These are phyloP conservation scores for Drosophila seguyi DNA, from an alignment of 1,140 invertebrate species.

Conservation along the genomic window DNA sequence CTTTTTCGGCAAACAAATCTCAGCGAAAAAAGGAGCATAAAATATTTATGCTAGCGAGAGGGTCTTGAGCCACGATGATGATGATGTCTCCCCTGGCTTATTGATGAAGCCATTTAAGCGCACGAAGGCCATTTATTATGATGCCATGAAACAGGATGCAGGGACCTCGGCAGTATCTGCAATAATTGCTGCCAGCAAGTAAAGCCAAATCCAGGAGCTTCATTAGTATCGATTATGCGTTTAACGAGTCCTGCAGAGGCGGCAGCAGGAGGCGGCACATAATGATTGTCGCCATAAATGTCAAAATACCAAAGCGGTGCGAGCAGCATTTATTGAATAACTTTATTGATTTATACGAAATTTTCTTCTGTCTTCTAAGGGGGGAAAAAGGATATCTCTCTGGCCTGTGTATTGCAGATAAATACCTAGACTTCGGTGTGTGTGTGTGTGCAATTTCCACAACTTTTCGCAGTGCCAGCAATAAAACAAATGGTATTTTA, in stretches of 20 bases:
- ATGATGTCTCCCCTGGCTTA: constrained; percentile 21
- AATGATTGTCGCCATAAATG: constrained; percentile 81
- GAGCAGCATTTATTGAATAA: constrained; percentile 74
- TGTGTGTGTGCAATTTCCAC: constrained; percentile 64
- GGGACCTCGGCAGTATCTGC: constrained; percentile 30
- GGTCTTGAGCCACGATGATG: constrained; percentile 29
- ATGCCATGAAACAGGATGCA: constrained; percentile 73
- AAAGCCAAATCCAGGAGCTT: constrained; percentile 74
- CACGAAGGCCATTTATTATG: constrained; percentile 70
- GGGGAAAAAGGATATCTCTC: constrained; percentile 4
- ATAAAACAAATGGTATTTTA: constrained; percentile 80
- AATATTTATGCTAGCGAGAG: constrained; percentile 64
- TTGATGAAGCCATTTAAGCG: constrained; percentile 73
- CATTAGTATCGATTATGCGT: constrained; percentile 81
- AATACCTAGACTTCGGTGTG: constrained; percentile 5
- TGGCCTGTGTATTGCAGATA: constrained; percentile 14
- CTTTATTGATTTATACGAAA: constrained; percentile 73
- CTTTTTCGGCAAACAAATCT: constrained; percentile 44
- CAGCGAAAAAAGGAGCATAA: constrained; percentile 45
- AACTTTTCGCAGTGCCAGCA: constrained; percentile 63
- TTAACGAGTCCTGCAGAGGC: constrained; percentile 52
- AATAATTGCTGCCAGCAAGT: constrained; percentile 76
- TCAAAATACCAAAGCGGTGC: constrained; percentile 58
- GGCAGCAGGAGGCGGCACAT: constrained; percentile 11
- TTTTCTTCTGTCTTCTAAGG: constrained; percentile 18